phyloP scores from a whole-genome alignment of 2,888 invertebrate species.

The Plemyria rubiginata region DNA sequence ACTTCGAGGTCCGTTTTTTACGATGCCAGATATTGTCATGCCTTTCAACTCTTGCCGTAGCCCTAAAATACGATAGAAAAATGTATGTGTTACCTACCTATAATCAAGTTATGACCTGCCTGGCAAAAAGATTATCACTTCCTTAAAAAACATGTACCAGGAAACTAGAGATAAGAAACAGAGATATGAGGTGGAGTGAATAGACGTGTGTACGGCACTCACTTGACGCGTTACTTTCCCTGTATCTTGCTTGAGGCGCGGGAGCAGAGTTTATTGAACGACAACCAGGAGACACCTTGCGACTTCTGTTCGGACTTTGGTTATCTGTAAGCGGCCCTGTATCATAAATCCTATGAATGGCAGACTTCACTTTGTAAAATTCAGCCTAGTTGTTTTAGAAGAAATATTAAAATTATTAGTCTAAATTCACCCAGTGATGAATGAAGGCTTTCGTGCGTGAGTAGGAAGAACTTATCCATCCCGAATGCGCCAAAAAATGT shows the following conservation, averaged over 20 bases:
- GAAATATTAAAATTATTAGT: no score
- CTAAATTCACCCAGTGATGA: no score
- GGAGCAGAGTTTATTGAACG: constrained; percentile 28
- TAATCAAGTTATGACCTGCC: no score
- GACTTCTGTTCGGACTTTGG: constrained; percentile 10
- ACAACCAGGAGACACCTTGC: constrained; percentile 33
- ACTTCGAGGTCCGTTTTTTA: constrained; percentile 42
- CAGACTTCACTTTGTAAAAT: no score
- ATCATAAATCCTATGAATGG: no score
- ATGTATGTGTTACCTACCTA: neutral
- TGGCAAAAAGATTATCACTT: no score
- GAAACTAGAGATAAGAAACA: neutral
- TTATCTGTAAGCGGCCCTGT: constrained; percentile 29
- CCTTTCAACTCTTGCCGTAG: constrained; percentile 61
- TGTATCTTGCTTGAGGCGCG: constrained; percentile 45
- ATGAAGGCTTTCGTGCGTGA: neutral
- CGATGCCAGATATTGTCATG: constrained; percentile 47
- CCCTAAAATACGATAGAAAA: constrained; percentile 43
- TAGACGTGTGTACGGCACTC: constrained; percentile 40
- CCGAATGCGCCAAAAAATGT: neutral
- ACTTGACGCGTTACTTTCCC: constrained; percentile 66
- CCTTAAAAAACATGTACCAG: no score
- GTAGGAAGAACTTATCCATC: neutral
- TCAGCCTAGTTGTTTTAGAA: no score
- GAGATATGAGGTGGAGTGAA: neutral